Evolutionary conservation across 2,113 vertebrate genomes (phyloP).

Genomic region (Protobothrops flavoviridis): DNA sequence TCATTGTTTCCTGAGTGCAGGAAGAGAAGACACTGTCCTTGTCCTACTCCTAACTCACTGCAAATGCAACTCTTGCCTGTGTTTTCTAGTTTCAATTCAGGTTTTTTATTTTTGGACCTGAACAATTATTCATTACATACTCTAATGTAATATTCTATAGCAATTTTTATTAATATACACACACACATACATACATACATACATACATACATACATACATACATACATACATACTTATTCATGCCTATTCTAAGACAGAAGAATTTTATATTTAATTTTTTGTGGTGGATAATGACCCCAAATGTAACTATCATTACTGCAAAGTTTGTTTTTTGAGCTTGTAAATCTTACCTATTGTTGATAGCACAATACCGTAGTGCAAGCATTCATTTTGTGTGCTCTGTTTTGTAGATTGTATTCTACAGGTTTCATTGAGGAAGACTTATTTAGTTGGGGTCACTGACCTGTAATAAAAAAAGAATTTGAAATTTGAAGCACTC

Average conservation of each 20-base stretch:
- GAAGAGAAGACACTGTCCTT: neutral
- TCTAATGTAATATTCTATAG: neutral
- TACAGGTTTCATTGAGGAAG: neutral
- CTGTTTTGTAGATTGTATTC: neutral
- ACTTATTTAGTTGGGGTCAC: neutral
- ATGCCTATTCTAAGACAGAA: neutral
- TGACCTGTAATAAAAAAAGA: neutral
- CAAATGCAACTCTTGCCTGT: neutral
- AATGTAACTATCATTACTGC: neutral
- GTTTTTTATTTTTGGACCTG: neutral
- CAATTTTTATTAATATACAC: neutral
- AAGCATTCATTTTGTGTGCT: neutral
- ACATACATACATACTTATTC: neutral
- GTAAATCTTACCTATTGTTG: neutral
- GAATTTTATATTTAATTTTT: neutral
- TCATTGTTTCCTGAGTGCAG: neutral
- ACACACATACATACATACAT: too few species aligned
- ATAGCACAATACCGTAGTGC: neutral
- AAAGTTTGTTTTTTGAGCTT: neutral
- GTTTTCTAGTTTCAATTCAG: neutral
- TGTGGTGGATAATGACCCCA: neutral
- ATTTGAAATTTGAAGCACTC: neutral
- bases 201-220: too few species aligned
- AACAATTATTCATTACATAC: neutral
- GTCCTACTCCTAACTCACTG: neutral